Conservation (phyloP, 2,888 invertebrate genomes). For the Trypoxylon attenuatum region DNA sequence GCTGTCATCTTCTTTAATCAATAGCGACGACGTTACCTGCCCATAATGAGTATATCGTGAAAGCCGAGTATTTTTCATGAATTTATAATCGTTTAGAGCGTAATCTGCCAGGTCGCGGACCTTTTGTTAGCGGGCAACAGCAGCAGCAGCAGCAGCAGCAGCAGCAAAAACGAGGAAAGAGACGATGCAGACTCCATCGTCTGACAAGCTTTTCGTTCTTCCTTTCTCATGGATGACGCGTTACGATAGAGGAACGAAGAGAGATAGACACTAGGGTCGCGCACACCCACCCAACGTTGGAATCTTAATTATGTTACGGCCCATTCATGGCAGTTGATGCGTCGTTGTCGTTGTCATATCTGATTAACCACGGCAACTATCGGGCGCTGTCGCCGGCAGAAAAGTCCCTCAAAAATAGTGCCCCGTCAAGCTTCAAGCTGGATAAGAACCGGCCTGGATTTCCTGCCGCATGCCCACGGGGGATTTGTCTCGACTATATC, state of each 20-base stretch:
- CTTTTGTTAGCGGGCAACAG: too few relatives aligned
- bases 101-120: background rate
- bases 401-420: background rate
- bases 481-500: too few relatives aligned
- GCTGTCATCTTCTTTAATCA: background rate
- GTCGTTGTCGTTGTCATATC: slow-evolving; percentile 48
- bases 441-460: too few relatives aligned
- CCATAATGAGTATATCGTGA: background rate
- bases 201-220: too few relatives aligned
- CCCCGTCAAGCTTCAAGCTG: background rate
- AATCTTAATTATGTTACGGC: slow-evolving; percentile 66
- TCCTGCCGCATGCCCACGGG: too few relatives aligned
- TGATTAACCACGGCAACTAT: slow-evolving; percentile 36
- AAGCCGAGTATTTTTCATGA: background rate
- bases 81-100: background rate
- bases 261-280: too few relatives aligned
- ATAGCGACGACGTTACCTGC: background rate
- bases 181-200: too few relatives aligned
- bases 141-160: too few relatives aligned
- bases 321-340: slow-evolving; percentile 58
- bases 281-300: slow-evolving; percentile 39
- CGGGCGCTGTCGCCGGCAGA: background rate
- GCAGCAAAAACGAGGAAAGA: too few relatives aligned
- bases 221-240: too few relatives aligned
- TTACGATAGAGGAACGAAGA: too few relatives aligned